Evolutionary conservation across 92 coral and sea anemone species (phyloP), one percentile per base, ranked within the genome.

Genomic region (Umimayanthus chanpuru): DNA sequence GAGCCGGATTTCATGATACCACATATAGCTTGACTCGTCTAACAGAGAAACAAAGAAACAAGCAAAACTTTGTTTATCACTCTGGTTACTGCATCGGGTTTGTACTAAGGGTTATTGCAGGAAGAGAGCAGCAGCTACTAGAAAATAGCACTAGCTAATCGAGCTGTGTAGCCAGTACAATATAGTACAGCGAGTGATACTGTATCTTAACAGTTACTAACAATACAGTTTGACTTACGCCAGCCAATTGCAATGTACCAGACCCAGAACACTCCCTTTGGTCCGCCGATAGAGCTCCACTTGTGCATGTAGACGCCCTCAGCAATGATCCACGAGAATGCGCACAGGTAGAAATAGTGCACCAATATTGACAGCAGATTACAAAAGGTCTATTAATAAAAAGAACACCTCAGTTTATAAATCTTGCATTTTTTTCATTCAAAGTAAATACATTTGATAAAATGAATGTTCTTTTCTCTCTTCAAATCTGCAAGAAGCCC

Each of bases 321-420:
- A 12, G 98, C 89, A 81, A 95, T 83, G 64, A 95, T 95, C 98
- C 96, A 95, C 18, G 98, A 89, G 73, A 95, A 90, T n/a, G 96
- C 89, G 30, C 98, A 93, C 81, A 95, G 79, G 92, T 77, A 95
- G 94, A 95, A 95, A 58, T 95, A 95, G 81, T 95, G 98, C 23
- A 86, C 96, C 85, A 95, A 76, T 72, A 95, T 85, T 3, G 98
- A 95, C 38, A 90, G 81, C 41, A 95, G 90, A 30, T 92, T 87
- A 44, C 98, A 95, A 80, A 95, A 86, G 1, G 14, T 67, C 98
- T 94, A 15, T 30, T 30, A 28, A 79, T 5, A 26, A 28, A 41
- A 12, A 80, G 21, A 39, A 30, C 39, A 53, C 2, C 9, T 43
- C n/a, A n/a, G n/a, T n/a, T 14, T 9, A 21, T 44, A 32, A 75